Base-by-base conservation (phyloP, 2,797 vertebrate species). In the Diglossa cyanea region DNA sequence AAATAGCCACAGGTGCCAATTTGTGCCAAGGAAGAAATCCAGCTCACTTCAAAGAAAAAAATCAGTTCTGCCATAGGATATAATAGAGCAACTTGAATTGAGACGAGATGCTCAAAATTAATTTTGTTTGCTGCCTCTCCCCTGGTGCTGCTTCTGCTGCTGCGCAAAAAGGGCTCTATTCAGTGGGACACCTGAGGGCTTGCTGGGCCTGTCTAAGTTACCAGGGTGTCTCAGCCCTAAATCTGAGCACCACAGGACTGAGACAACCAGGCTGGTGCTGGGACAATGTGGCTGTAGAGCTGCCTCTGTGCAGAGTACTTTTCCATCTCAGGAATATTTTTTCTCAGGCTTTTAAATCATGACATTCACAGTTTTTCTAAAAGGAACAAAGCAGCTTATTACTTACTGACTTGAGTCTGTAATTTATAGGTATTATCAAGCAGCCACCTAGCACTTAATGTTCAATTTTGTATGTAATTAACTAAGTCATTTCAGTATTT, bases 41-140 rank as follows among this genome's bases (percentile, higher is more conserved):
- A 86, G 40, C 62, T 95, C 42, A 71, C 80, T 93, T 94, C 86
- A 96, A 92, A 96, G 68, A 21, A 81, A 80, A 83, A 94, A 33
- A 39, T 62, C 86, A 78, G 40, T 45, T 94, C 42, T 77, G 47
- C 77, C 28, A 44, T 12, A 79, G 84, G 92, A 80, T 55, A 42
- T 79, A 73, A 55, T 1, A 51, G 6, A 88, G 55, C 30, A 50
- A 51, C 45, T 87, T 91, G 71, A 85, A 80, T 57, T 87, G 63
- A 80, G 23, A 73, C 51, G 79, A 89, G 55, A 82, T 85, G 47
- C 47, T 77, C 21, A 65, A 53, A 91, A 90, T 65, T 20, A 67
- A 80, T 93, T 91, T 61, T 1, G 2, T 91, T 84, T 65, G 63
- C 30, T 81, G 57, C 50, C 72, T 31, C 57, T 81, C 53, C 53